Evolutionary conservation across 2,113 vertebrate genomes (phyloP).

Genomic region (Oceanites oceanicus): DNA sequence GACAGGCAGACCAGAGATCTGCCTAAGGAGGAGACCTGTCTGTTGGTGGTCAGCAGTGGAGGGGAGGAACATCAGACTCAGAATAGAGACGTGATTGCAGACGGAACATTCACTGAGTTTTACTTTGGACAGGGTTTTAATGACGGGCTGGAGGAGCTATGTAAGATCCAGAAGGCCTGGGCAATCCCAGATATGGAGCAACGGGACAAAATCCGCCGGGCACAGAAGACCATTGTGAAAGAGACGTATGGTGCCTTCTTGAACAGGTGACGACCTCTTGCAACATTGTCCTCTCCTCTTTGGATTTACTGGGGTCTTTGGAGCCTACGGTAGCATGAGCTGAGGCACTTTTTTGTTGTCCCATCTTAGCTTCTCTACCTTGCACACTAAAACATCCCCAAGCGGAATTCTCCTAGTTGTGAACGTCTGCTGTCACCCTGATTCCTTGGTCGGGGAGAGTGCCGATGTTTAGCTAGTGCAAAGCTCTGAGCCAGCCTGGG

Average conservation of each 20-base stretch:
- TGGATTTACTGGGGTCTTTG: neutral
- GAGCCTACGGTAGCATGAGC: neutral
- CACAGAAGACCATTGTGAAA: slow-evolving; percentile 89
- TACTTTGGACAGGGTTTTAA: slow-evolving; percentile 87
- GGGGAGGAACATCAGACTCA: neutral
- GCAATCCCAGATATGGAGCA: slow-evolving; percentile 93
- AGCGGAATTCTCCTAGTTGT: neutral
- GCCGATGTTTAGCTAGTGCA: neutral
- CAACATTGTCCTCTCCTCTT: neutral
- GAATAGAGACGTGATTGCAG: neutral
- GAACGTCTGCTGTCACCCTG: neutral
- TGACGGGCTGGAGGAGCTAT: slow-evolving; percentile 92
- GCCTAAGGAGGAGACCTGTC: neutral
- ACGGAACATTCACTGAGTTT: neutral
- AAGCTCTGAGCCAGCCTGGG: neutral
- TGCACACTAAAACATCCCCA: neutral
- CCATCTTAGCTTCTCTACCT: neutral
- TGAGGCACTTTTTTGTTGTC: neutral
- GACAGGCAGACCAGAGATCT: neutral
- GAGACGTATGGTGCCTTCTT: slow-evolving; percentile 88
- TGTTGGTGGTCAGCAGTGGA: neutral
- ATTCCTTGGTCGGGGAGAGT: neutral
- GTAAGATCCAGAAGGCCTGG: slow-evolving; percentile 97
- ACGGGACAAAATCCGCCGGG: slow-evolving; percentile 87
- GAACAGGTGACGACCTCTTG: slow-evolving; percentile 78